phyloP scores from a whole-genome alignment of 2,113 vertebrate genomes.

The Amblyopsis rosae region DNA sequence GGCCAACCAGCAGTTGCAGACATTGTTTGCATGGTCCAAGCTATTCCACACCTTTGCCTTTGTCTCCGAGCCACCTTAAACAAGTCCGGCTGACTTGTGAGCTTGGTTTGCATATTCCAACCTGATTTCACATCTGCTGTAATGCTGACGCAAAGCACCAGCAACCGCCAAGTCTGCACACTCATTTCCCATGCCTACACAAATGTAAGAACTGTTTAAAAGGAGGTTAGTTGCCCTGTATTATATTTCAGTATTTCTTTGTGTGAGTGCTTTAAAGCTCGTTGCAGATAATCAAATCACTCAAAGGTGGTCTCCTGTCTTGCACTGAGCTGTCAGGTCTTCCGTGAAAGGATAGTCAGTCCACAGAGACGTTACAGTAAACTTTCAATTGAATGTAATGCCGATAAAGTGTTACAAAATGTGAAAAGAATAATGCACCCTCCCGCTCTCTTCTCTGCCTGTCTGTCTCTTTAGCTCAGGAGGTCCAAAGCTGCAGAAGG shows the following conservation, averaged over 20 bases:
- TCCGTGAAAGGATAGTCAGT: background rate
- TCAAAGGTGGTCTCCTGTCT: background rate
- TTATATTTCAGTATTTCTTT: constrained; percentile 17
- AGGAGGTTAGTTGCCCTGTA: constrained; percentile 22
- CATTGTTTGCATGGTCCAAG: constrained; percentile 13
- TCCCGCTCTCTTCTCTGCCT: constrained; percentile 7
- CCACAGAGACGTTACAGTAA: background rate
- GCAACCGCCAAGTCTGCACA: constrained; percentile 41
- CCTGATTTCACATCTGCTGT: constrained; percentile 60
- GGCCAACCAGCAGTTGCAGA: constrained; percentile 32
- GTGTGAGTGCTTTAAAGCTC: constrained; percentile 7
- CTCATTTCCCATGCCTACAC: constrained; percentile 26
- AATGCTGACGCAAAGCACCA: constrained; percentile 31
- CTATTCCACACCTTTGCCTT: constrained; percentile 52
- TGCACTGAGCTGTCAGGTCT: background rate
- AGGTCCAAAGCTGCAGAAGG: constrained; percentile 45
- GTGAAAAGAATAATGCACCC: constrained; percentile 9
- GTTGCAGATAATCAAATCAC: constrained; percentile 12
- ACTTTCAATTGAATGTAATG: background rate
- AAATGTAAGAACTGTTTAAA: constrained; percentile 16
- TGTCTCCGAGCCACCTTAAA: constrained; percentile 36
- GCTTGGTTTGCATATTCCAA: constrained; percentile 45
- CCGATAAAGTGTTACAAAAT: background rate
- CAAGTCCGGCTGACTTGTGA: constrained; percentile 39
- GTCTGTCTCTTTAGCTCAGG: constrained; percentile 49